Base-by-base conservation (phyloP, 92 coral and sea anemone species). In the Porites rus region DNA sequence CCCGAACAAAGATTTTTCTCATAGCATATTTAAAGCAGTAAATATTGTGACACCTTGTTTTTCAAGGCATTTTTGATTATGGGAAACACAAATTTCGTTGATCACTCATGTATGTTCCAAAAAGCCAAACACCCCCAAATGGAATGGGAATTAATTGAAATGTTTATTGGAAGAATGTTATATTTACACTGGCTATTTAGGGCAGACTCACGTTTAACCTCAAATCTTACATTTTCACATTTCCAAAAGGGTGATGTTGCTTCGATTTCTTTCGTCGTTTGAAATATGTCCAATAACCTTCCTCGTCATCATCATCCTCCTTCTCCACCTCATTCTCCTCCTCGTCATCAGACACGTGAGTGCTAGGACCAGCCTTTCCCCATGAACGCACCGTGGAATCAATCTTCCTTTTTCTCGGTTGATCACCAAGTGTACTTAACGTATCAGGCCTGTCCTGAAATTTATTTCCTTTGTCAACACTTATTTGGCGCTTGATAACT, bases 281-380 rank as follows among this genome's bases (percentile, higher is more conserved):
- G 16, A 56, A 10, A 2, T 56, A 10, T 10, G 16, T 56, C 61
- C 61, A 56, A 14, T 31, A 17, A 7, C 53, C 24, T 1, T 78
- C 54, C 66, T 77, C 61, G 8, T 12, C 61, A 10, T 56, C 61
- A 56, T 56, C 5, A 38, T 38, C 46, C 0, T 4, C 46, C 46
- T 38, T 38, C 46, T 38, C 7, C 46, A 38, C 46, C 46, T 38
- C 46, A 4, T 38, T 38, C 5, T 76, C 80, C 20, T 8, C 74
- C 43, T 80, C 85, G 17, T 80, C 77, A 1, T 81, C 86, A 38
- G 77, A 69, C 11, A n/a, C 22, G 38, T 20, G 69, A 4, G 77
- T 18, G 50, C 86, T 81, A 8, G 77, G 77, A 2, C 77, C 77
- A 81, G 86, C 59, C 69, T 59, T 59, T 21, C n/a, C 85, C 68